phyloP scores from a whole-genome alignment of 2,797 vertebrate species.

The Enteromius afrohamiltoni region DNA sequence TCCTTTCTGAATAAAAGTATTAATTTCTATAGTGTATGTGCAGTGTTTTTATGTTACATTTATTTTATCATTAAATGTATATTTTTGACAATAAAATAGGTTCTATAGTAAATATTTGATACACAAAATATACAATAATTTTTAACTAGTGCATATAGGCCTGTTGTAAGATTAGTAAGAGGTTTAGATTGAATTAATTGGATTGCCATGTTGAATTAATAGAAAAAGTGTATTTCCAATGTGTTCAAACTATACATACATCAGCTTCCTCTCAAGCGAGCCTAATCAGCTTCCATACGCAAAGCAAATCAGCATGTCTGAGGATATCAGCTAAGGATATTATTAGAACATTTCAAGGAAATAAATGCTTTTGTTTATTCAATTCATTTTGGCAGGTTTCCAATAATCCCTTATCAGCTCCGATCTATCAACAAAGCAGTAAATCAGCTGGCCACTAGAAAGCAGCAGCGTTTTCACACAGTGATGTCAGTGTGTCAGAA shows the following conservation, averaged over 20 bases:
- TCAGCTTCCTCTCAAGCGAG: not conserved
- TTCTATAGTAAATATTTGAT: not conserved
- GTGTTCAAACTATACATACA: not conserved
- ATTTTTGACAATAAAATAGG: not conserved
- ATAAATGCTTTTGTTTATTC: slow-evolving; percentile 10
- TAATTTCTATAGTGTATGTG: not conserved
- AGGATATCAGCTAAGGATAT: slow-evolving; percentile 12
- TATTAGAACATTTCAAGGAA: not conserved
- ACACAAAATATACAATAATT: too few relatives aligned
- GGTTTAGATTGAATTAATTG: not conserved
- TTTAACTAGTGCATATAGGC: not conserved
- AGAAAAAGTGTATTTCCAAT: not conserved
- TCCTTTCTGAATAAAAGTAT: not conserved
- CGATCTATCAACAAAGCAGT: slow-evolving; percentile 1
- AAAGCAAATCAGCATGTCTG: not conserved
- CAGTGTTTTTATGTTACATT: not conserved
- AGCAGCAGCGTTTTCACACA: not conserved
- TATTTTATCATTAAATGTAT: not conserved
- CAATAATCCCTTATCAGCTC: not conserved
- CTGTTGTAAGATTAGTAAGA: not conserved
- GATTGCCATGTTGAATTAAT: not conserved
- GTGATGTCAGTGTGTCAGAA: not conserved
- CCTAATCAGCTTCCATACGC: not conserved
- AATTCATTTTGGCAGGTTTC: not conserved
- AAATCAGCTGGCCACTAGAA: not conserved